Conservation (phyloP, 1,140 invertebrate genomes). For the Macrotrachela quadricornifera region DNA sequence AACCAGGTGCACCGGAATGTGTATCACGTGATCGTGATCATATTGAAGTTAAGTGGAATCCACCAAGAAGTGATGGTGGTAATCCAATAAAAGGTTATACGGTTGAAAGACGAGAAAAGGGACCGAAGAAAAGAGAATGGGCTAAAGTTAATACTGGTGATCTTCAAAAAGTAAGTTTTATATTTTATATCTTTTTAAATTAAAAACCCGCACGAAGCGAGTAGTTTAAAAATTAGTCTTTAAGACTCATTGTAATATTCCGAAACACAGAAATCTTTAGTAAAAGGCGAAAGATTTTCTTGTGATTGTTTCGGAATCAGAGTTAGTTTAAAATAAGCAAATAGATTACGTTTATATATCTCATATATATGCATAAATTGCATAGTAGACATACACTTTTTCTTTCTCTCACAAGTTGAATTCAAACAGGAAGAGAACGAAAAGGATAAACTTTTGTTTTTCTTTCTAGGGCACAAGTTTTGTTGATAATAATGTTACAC, state of each 20-base stretch:
- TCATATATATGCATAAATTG: too few species aligned
- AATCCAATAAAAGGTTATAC: constrained; percentile 75
- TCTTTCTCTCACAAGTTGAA: constrained; percentile 9
- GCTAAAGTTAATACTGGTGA: constrained; percentile 25
- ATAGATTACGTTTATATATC: too few species aligned
- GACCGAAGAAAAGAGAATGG: constrained; percentile 43
- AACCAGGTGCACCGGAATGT: constrained; percentile 65
- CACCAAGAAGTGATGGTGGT: constrained; percentile 74
- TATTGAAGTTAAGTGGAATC: constrained; percentile 66
- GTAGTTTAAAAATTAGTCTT: neutral
- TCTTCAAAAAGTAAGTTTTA: too few species aligned
- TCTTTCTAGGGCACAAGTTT: constrained; percentile 42
- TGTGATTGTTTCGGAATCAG: too few species aligned
- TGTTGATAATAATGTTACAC: constrained; percentile 69
- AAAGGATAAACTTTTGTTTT: constrained; percentile 67
- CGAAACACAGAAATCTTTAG: too few species aligned
- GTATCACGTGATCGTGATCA: constrained; percentile 72
- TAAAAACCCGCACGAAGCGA: constrained; percentile 48
- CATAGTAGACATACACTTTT: too few species aligned
- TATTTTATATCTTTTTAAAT: constrained; percentile 19
- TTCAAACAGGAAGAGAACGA: constrained; percentile 48
- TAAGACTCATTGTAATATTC: too few species aligned
- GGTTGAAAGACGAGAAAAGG: constrained; percentile 70
- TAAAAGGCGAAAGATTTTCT: too few species aligned
- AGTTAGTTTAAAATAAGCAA: too few species aligned